Percentiles rank a stretch among this genome's conserved stretches.
These are phyloP conservation scores for Enteromius thamalakanensis DNA, from an alignment of 2,797 vertebrate species.

Conservation along the genomic window DNA sequence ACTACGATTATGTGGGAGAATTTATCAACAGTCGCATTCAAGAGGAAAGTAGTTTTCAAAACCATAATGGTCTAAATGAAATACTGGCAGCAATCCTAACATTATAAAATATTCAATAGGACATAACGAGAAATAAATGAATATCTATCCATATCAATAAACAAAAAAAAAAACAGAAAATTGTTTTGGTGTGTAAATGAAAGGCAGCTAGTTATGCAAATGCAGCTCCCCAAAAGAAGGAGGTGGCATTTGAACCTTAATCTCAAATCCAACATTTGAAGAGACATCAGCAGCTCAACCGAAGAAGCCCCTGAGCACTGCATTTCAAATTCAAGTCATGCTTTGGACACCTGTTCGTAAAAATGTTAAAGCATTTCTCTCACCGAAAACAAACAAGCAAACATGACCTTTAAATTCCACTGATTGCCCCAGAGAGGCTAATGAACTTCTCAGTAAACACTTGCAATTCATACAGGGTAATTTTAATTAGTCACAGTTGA, in stretches of 20 bases:
- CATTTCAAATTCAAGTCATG: slow-evolving; percentile 59
- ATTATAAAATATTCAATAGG: slow-evolving; percentile 50
- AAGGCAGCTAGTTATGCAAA: slow-evolving; percentile 60
- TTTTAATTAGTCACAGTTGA: slow-evolving; percentile 80
- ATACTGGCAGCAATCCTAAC: slow-evolving; percentile 46
- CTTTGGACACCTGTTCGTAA: slow-evolving; percentile 62
- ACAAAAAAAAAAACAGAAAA: slow-evolving; percentile 48
- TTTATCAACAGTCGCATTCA: slow-evolving; percentile 24
- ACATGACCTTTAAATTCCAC: slow-evolving; percentile 80
- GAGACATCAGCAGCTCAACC: slow-evolving; percentile 53
- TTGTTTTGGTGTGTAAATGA: slow-evolving; percentile 55
- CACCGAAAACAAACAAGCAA: slow-evolving; percentile 70
- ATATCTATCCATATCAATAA: slow-evolving; percentile 37
- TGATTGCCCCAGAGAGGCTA: slow-evolving; percentile 76
- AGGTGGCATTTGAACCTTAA: slow-evolving; percentile 58
- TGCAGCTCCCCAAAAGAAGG: slow-evolving; percentile 56
- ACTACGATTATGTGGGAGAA: slow-evolving; percentile 6
- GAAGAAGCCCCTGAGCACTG: slow-evolving; percentile 39
- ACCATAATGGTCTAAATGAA: slow-evolving; percentile 37
- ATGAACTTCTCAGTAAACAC: slow-evolving; percentile 81
- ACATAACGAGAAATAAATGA: slow-evolving; percentile 34
- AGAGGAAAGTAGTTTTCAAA: slow-evolving; percentile 27
- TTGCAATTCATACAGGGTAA: slow-evolving; percentile 73
- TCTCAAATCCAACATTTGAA: slow-evolving; percentile 55
- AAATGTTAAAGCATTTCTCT: slow-evolving; percentile 60